Conservation (phyloP, 64 coral and sea anemone genomes). For the Hydrozoanthus tunicans region DNA sequence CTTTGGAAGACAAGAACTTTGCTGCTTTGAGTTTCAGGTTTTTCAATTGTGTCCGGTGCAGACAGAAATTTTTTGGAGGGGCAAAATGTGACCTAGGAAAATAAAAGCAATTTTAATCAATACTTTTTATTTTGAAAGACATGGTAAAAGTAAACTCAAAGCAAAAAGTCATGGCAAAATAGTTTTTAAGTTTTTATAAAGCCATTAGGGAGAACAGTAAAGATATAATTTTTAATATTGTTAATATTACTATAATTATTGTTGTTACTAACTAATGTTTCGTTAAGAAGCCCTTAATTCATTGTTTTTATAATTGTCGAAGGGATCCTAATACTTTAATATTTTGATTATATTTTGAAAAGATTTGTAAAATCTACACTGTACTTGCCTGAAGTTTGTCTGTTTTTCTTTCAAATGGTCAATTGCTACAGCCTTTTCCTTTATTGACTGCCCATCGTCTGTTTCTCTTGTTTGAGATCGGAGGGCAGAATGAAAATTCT, state of each 20-base stretch:
- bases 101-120: not conserved
- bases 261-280: too few species aligned
- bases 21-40: constrained; percentile 7
- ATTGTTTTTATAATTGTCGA: too few species aligned
- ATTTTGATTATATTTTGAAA: not conserved
- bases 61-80: constrained; percentile 29
- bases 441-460: constrained; percentile 4
- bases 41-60: constrained; percentile 3
- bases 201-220: too few species aligned
- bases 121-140: too few species aligned
- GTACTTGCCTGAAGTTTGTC: constrained; percentile 16
- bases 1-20: constrained; percentile 10
- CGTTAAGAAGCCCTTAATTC: too few species aligned
- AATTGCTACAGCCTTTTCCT: not conserved
- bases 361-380: not conserved
- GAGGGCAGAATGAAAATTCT: constrained; percentile 32
- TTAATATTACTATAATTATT: too few species aligned
- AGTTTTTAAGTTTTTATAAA: too few species aligned
- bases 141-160: too few species aligned
- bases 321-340: not conserved
- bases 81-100: constrained; percentile 9
- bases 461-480: not conserved
- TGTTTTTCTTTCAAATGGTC: constrained; percentile 18
- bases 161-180: too few species aligned
- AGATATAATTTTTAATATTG: too few species aligned